phyloP scores from a whole-genome alignment of 2,797 vertebrate genomes.

The Capromys pilorides region DNA sequence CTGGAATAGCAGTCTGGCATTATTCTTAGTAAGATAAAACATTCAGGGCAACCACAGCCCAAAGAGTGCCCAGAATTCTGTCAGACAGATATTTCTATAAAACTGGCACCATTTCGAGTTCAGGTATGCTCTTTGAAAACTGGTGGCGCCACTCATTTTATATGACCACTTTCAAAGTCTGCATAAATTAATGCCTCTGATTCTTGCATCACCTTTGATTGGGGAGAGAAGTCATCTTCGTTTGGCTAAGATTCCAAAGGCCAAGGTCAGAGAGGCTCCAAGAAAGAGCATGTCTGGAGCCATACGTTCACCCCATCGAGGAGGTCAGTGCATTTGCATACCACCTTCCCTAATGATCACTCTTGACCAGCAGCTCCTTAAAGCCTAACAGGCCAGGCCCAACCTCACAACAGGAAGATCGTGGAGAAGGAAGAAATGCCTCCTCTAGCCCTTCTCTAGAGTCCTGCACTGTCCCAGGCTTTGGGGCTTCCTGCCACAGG shows the following conservation, averaged over 20 bases:
- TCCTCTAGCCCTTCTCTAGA: not conserved
- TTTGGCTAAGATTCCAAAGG: not conserved
- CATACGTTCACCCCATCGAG: not conserved
- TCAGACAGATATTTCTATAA: not conserved
- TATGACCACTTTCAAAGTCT: not conserved
- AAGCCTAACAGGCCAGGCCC: not conserved
- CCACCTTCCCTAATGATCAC: not conserved
- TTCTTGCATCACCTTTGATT: not conserved
- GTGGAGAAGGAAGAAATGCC: not conserved
- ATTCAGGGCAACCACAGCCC: not conserved
- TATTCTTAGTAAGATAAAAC: constrained; percentile 21
- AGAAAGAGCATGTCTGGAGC: not conserved
- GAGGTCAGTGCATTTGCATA: not conserved
- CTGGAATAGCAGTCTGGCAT: constrained; percentile 1
- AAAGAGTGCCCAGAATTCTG: not conserved
- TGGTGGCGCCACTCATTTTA: not conserved
- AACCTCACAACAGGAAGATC: not conserved
- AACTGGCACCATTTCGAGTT: not conserved
- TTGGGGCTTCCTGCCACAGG: not conserved
- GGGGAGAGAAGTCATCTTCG: not conserved
- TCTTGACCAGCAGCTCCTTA: not conserved
- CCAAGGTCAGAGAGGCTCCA: not conserved
- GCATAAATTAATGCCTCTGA: not conserved
- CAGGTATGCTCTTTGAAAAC: constrained; percentile 19
- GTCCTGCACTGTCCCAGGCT: not conserved